Base-by-base conservation (phyloP, 2,113 vertebrate genomes). In the Myotis brandtii region DNA sequence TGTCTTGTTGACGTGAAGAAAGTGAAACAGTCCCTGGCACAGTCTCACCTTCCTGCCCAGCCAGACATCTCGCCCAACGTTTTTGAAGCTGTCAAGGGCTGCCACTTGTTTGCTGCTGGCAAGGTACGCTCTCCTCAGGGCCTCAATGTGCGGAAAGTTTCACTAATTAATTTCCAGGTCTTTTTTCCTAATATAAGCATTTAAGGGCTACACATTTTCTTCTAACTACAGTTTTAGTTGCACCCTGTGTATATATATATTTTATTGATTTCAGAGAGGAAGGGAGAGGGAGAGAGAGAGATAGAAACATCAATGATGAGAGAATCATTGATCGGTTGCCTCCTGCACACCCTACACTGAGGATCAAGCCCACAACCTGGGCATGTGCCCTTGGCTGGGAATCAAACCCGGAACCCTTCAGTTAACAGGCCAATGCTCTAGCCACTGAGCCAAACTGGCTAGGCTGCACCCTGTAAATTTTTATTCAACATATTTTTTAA, bases 21-120 rank as follows among this genome's bases (percentile, higher is more conserved):
- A 89, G 99, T 99, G 77, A 99, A 99, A 96, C 99, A 99, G 98
- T 99, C 99, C 62, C 97, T 99, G 86, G 99, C 99, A 4, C 99
- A 99, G 98, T 99, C 99, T n/a, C 99, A 99, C 98, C 99, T 99
- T 93, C 99, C 99, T 11, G 99, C 99, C 91, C 99, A 99, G 98
- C 99, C 99, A 0, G 99, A 99, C 76, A 96, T 99, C 94, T 98
- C 99, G 4, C 99, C 99, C 40, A 99, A 98, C 90, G 94, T 99
- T 95, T 99, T 99, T 72, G 99, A 99, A 98, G 99, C 99, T 2
- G 99, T 99, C 96, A 99, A 99, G 98, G 99, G 99, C 95, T 99
- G 99, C 97, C 99, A 99, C 95, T 98, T 99, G 95, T 99, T 99
- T 95, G 99, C 99, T 91, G 99, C 99, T 20, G 99, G 99, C 97